Base-by-base conservation (phyloP, 2,888 invertebrate species). In the Agriopis aurantiaria region DNA sequence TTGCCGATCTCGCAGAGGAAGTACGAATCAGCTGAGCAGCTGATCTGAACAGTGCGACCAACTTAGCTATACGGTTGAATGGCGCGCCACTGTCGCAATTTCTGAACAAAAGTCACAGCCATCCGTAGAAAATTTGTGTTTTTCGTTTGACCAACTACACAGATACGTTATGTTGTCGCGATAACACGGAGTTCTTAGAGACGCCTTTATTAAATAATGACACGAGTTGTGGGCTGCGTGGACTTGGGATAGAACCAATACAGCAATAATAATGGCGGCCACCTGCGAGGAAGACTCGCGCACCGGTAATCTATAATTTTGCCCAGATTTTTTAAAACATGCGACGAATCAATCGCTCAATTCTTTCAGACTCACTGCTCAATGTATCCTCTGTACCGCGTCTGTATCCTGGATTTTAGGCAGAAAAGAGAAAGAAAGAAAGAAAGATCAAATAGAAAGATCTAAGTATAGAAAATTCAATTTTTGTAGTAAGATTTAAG, bases 21-120 rank as follows among this genome's bases (percentile, higher is more conserved):
- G 57, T 68, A 52, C 57, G 8, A 62, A 68, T 68, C 62, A 68
- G 51, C 53, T 60, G 64, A 64, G 48, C 55, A 41, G 17, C 46
- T 17, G 40, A 48, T 57, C 45, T 17, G 17, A 45, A 17, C 41
- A 23, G n/a, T 33, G 33, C 33, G 12, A 40, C 53, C n/a, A 33
- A 55, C 8, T 40, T 40, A 40, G 12, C 8, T 7, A 0, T 8
- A 12, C 3, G 12, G 53, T 12, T 33, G 41, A 43, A 57, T 1
- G 17, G 14, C 8, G 56, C 12, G 56, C 41, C 14, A 56, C 43
- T 5, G 10, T 43, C 56, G 43, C 3, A 43, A 43, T 14, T 43
- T 8, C 14, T 43, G 10, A 55, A 40, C n/a, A 40, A 55, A 33
- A 55, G 2, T n/a, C 17, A 12, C n/a, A 14, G 10, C 12, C 6